phyloP scores from a whole-genome alignment of 2,888 invertebrate genomes.

The Aricia artaxerxes region DNA sequence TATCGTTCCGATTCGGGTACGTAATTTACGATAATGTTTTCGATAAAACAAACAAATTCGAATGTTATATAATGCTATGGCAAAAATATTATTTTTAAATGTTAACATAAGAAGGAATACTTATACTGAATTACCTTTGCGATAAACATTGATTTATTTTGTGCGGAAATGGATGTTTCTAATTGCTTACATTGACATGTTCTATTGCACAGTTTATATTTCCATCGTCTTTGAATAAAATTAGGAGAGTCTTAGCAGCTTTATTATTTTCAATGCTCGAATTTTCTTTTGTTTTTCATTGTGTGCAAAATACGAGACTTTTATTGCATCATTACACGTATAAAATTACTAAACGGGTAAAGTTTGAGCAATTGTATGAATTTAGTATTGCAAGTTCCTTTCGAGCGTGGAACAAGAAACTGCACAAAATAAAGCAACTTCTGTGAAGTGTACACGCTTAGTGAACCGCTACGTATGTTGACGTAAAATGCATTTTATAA shows the following conservation, averaged over 20 bases:
- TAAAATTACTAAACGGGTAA: constrained; percentile 48
- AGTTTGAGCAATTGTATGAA: constrained; percentile 49
- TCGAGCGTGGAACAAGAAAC: constrained; percentile 50
- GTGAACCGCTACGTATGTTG: constrained; percentile 61
- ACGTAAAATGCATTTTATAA: constrained; percentile 73
- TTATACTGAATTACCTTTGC: too few relatives aligned
- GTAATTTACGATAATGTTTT: constrained; percentile 20
- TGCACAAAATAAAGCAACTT: constrained; percentile 60
- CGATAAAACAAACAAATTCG: background rate
- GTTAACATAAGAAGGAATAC: too few relatives aligned
- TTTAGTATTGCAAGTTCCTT: constrained; percentile 55
- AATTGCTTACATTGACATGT: too few relatives aligned
- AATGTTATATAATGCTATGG: background rate
- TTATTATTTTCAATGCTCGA: background rate
- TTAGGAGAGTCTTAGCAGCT: background rate
- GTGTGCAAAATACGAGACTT: constrained; percentile 25
- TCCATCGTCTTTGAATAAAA: background rate
- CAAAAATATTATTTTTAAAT: background rate
- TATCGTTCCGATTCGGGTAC: constrained; percentile 12
- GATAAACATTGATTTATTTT: background rate
- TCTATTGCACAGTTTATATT: too few relatives aligned
- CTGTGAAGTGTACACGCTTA: constrained; percentile 55
- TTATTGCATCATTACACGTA: constrained; percentile 39
- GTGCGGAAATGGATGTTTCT: too few relatives aligned
- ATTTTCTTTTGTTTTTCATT: constrained; percentile 27